phyloP scores from a whole-genome alignment of 2,797 vertebrate genomes.

The Oreochromis grahami region DNA sequence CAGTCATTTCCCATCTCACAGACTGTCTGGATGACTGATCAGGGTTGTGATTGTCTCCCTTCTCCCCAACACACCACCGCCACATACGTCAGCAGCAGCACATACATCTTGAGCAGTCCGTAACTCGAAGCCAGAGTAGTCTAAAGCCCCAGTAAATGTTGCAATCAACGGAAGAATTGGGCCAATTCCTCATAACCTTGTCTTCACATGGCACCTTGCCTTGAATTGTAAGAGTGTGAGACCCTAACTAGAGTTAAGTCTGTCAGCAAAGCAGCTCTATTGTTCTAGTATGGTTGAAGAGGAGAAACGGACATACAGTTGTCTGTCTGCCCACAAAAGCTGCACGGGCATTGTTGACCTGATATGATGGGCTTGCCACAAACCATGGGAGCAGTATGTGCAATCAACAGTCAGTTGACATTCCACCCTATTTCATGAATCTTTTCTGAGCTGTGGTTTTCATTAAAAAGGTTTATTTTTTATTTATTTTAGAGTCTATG shows the following conservation, averaged over 20 bases:
- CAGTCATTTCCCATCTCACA: slow-evolving; percentile 71
- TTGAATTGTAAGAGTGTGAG: slow-evolving; percentile 61
- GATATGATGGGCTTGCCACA: slow-evolving; percentile 34
- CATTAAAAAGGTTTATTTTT: neutral
- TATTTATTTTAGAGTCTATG: neutral
- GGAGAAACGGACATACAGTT: slow-evolving; percentile 72
- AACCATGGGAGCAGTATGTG: slow-evolving; percentile 6
- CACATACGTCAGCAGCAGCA: slow-evolving; percentile 56
- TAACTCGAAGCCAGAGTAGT: slow-evolving; percentile 48
- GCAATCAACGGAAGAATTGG: slow-evolving; percentile 73
- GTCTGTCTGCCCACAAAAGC: slow-evolving; percentile 55
- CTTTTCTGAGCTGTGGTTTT: neutral
- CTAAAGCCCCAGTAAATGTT: slow-evolving; percentile 62
- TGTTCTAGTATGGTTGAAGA: slow-evolving; percentile 48
- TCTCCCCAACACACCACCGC: slow-evolving; percentile 46
- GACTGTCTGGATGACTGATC: slow-evolving; percentile 76
- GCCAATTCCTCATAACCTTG: slow-evolving; percentile 75
- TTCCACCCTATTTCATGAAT: neutral
- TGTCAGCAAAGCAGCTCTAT: slow-evolving; percentile 63
- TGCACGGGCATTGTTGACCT: slow-evolving; percentile 39
- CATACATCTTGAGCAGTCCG: slow-evolving; percentile 70
- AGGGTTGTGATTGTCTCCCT: slow-evolving; percentile 66
- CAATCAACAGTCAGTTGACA: neutral
- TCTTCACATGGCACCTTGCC: slow-evolving; percentile 66
- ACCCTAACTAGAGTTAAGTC: slow-evolving; percentile 58